Evolutionary conservation across 1,140 invertebrate genomes (phyloP), one percentile per base, ranked within the genome.

Genomic region (Cyphomyrmex costatus): DNA sequence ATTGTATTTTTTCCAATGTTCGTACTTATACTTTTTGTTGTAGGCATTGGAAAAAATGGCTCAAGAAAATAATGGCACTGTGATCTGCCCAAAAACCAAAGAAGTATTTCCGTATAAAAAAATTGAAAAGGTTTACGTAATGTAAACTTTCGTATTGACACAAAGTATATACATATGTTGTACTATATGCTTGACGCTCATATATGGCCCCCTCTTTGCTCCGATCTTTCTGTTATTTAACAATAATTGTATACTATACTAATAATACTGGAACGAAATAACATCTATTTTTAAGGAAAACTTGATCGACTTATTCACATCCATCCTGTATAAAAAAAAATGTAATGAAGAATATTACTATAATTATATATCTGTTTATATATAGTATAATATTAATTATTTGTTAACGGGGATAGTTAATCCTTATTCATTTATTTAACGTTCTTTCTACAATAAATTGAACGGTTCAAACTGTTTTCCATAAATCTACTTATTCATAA

Each of bases 91-190:
- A 21, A 97, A 98, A 94, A 99, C 98, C 68, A 98, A 98, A 95
- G 97, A 98, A 94, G 96, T 97, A 85, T 99, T 98, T 95, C 96
- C 97, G 60, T 97, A 98, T 93, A 98, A 98, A 92, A 98, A 98
- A 94, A 97, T 98, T 49, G 98, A 99, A 94, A 99, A 99, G 95
- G 98, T 99, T 46, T 99, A 97, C 94, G 98, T 99, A 30, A 99
- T 99, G 98, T 99, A 97, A 97, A 89, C 4, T 36, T 60, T 82
- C 24, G 46, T 10, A 30, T n/a, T 51, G 84, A 90, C 58, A 65
- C 51, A 42, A 46, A 53, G 56, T 53, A 80, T 65, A 78, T 74
- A 68, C 1, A 79, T 33, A 78, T 16, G 36, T 87, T 91, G 87
- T 91, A 89, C 65, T 65, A 88, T 89, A 88, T 83, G 70, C 65